Percentiles rank a stretch among this genome's conserved stretches.
phyloP scores from a whole-genome alignment of 2,113 vertebrate genomes.

The Laticauda colubrina region DNA sequence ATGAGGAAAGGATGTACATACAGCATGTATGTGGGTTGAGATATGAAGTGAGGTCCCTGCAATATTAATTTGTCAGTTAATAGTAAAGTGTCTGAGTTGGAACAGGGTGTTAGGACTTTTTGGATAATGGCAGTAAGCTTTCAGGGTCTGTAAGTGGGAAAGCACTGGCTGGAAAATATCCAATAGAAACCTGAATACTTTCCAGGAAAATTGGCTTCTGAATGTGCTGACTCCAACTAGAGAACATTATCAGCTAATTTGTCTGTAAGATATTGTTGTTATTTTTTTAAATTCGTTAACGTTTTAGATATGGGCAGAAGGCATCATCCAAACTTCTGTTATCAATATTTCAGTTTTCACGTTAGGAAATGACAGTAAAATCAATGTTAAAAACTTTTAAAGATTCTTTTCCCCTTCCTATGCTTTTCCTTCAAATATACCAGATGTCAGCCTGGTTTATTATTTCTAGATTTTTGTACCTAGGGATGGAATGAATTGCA shows the following conservation, averaged over 20 bases:
- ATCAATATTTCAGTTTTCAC: constrained; percentile 26
- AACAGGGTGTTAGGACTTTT: constrained; percentile 32
- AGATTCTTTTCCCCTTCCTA: background rate
- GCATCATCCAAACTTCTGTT: constrained; percentile 36
- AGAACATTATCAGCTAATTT: constrained; percentile 57
- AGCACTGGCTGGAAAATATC: constrained; percentile 47
- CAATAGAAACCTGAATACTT: constrained; percentile 51
- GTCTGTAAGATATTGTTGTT: constrained; percentile 53
- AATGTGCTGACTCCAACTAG: constrained; percentile 57
- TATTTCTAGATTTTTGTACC: background rate
- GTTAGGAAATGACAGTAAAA: constrained; percentile 2
- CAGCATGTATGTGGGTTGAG: background rate
- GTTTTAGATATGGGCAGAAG: constrained; percentile 39
- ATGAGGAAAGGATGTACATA: background rate
- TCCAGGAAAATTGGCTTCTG: constrained; percentile 53
- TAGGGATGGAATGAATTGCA: background rate
- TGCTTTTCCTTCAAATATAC: background rate
- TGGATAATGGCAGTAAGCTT: constrained; percentile 42
- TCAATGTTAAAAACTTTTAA: background rate
- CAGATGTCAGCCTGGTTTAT: background rate
- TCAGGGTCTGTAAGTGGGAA: constrained; percentile 16
- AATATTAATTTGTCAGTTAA: constrained; percentile 43
- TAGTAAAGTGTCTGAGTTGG: constrained; percentile 30
- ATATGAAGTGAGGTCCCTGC: constrained; percentile 24
- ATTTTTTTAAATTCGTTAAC: constrained; percentile 39